Evolutionary conservation across 2,888 invertebrate genomes (phyloP).

Genomic region (Orthosia gothica): DNA sequence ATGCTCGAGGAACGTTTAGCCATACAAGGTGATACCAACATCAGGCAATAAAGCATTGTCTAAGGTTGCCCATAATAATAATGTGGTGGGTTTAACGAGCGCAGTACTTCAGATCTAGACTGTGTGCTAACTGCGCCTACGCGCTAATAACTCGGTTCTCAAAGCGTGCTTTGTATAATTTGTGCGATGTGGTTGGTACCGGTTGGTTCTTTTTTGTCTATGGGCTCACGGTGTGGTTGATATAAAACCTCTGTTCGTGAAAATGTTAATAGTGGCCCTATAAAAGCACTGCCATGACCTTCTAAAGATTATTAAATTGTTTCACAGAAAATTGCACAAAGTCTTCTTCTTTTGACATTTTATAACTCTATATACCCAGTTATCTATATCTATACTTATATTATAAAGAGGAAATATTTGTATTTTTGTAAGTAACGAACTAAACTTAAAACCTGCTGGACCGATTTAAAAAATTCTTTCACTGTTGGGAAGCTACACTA

Average conservation of each 20-base stretch:
- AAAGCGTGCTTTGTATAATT: slow-evolving; percentile 9
- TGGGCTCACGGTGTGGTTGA: neutral
- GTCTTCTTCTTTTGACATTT: no score
- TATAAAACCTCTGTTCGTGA: neutral
- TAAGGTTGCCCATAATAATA: slow-evolving; percentile 43
- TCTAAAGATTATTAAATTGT: no score
- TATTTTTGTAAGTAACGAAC: no score
- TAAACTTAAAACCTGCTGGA: no score
- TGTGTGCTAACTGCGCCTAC: slow-evolving; percentile 23
- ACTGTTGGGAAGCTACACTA: no score
- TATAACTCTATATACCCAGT: no score
- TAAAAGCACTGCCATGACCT: no score
- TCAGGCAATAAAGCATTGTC: slow-evolving; percentile 42
- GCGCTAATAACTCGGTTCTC: slow-evolving; percentile 41
- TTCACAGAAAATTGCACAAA: neutral
- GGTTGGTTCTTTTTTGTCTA: neutral
- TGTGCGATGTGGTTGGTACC: neutral
- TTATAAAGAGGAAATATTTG: no score
- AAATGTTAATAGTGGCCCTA: neutral
- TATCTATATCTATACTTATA: no score
- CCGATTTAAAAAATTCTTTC: no score
- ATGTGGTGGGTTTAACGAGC: slow-evolving; percentile 54
- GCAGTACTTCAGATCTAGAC: slow-evolving; percentile 44
- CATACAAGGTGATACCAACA: slow-evolving; percentile 38
- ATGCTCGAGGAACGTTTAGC: slow-evolving; percentile 31